Conservation (phyloP, 35 echinoderm and acorn worm genomes). For the Stichopus chloronotus region DNA sequence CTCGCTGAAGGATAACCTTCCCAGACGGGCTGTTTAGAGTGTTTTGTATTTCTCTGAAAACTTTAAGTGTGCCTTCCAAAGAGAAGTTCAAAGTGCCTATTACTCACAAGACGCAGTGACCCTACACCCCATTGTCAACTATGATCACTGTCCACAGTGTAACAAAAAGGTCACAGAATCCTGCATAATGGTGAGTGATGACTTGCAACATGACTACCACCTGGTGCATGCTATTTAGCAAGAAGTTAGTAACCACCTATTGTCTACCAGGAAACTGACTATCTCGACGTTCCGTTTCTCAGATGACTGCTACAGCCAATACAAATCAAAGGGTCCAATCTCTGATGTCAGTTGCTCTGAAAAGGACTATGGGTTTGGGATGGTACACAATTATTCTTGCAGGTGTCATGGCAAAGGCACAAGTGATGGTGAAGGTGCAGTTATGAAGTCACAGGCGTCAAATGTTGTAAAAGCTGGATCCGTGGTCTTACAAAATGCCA, state of each 20-base stretch:
- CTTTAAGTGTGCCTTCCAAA: slow-evolving; percentile 73
- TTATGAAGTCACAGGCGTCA: slow-evolving; percentile 67
- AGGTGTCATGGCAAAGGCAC: slow-evolving; percentile 82
- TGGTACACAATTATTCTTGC: slow-evolving; percentile 67
- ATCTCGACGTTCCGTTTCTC: slow-evolving; percentile 51
- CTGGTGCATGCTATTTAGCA: slow-evolving; percentile 40
- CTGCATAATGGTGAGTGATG: slow-evolving; percentile 49
- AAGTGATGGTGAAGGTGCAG: slow-evolving; percentile 85
- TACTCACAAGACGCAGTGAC: slow-evolving; percentile 73
- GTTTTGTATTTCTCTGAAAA: slow-evolving; percentile 83
- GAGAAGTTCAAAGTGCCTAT: slow-evolving; percentile 77
- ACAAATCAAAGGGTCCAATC: slow-evolving; percentile 80
- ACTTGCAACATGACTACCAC: slow-evolving; percentile 26
- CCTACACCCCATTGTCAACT: slow-evolving; percentile 72
- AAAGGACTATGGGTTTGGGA: slow-evolving; percentile 63
- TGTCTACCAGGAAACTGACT: background rate
- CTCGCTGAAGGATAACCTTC: slow-evolving; percentile 54
- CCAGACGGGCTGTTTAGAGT: slow-evolving; percentile 14
- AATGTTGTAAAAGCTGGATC: slow-evolving; percentile 66
- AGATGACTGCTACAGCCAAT: slow-evolving; percentile 76
- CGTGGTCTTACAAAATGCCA: slow-evolving; percentile 64
- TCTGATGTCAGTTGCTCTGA: slow-evolving; percentile 70
- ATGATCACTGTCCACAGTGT: slow-evolving; percentile 70
- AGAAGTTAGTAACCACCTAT: slow-evolving; percentile 10
- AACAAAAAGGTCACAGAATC: slow-evolving; percentile 51